Conservation (phyloP, 2,888 invertebrate genomes). For the Chrysolina americana region DNA sequence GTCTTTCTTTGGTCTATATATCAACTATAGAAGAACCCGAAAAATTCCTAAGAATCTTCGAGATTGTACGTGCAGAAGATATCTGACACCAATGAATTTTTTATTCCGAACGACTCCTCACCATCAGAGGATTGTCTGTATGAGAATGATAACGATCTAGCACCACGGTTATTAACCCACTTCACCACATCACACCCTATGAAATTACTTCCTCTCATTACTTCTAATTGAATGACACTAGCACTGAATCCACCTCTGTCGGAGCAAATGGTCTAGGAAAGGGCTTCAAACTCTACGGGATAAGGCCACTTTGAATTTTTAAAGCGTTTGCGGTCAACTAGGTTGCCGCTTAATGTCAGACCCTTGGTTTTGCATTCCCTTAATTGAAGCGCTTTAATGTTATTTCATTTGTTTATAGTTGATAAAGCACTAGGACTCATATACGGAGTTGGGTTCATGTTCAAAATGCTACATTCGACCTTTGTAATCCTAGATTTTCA, state of each 20-base stretch:
- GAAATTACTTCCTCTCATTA: too few species aligned
- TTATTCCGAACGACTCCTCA: too few species aligned
- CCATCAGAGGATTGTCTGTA: too few species aligned
- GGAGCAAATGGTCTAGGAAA: background rate
- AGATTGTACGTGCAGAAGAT: too few species aligned
- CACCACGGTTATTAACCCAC: too few species aligned
- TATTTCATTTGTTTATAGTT: slow-evolving; percentile 39
- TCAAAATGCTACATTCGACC: background rate
- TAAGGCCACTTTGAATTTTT: slow-evolving; percentile 16
- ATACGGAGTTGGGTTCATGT: background rate
- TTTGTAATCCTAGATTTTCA: background rate
- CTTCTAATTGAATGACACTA: background rate
- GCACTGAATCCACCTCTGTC: background rate
- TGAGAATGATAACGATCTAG: too few species aligned
- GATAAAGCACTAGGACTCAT: slow-evolving; percentile 23
- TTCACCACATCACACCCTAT: too few species aligned
- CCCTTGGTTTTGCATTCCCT: slow-evolving; percentile 30
- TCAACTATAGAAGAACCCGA: too few species aligned
- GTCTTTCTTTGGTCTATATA: too few species aligned
- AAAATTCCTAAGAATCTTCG: too few species aligned
- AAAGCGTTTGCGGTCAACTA: background rate
- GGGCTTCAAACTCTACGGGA: slow-evolving; percentile 3
- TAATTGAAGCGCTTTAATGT: slow-evolving; percentile 35
- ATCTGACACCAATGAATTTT: too few species aligned
- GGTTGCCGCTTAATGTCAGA: slow-evolving; percentile 30